Conservation (phyloP, 2,797 vertebrate species). For the Alosa sapidissima region DNA sequence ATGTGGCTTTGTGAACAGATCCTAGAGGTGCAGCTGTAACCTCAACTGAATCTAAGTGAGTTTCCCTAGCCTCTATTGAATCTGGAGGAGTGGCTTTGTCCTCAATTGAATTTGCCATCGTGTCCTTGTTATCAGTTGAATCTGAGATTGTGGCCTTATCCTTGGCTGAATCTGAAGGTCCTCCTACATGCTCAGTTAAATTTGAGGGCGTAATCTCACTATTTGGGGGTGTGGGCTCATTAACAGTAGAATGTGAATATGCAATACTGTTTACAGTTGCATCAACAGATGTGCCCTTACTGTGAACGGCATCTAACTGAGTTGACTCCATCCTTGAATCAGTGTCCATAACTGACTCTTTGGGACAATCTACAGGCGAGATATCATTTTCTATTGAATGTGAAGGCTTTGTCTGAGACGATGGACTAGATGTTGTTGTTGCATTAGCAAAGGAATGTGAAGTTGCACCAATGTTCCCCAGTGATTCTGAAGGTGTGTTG, state of each 20-base stretch:
- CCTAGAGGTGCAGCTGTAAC: neutral
- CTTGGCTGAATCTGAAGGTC: slow-evolving; percentile 5
- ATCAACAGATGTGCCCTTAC: neutral
- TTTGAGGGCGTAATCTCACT: neutral
- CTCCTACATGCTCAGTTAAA: slow-evolving; percentile 22
- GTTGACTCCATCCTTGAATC: neutral
- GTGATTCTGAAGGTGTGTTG: slow-evolving; percentile 9
- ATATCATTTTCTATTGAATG: neutral
- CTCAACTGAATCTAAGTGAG: neutral
- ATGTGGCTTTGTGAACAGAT: neutral
- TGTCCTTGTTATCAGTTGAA: neutral
- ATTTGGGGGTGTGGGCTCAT: neutral
- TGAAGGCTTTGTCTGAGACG: neutral
- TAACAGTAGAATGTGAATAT: neutral
- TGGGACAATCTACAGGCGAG: neutral
- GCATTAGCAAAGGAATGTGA: slow-evolving; percentile 28
- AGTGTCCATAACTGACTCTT: neutral
- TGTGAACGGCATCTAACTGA: neutral
- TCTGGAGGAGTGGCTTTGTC: neutral
- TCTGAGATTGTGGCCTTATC: slow-evolving; percentile 10
- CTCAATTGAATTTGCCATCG: neutral
- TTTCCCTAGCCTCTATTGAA: neutral
- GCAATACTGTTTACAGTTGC: neutral
- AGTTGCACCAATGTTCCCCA: slow-evolving; percentile 25
- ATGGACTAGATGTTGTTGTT: slow-evolving; percentile 33